A percentile compares a stretch with the other conserved stretches of the same genome.
Conservation (phyloP, 2,888 invertebrate species). For the Lottia scabra region DNA sequence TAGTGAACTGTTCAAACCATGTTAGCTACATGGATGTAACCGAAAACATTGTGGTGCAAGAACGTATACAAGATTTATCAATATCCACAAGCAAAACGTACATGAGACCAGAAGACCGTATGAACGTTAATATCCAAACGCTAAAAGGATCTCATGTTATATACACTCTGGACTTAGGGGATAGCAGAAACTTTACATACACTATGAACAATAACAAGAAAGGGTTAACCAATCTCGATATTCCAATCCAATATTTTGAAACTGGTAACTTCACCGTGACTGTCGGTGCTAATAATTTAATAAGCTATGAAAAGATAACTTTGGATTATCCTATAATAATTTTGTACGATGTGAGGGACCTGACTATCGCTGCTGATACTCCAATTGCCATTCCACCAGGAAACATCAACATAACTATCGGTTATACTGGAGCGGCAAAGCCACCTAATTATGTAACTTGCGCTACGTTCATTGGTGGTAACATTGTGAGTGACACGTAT, state of each 20-base stretch:
- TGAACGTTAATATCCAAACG: constrained; percentile 29
- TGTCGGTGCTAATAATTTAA: constrained; percentile 31
- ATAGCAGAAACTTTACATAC: constrained; percentile 21
- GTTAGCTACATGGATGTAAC: constrained; percentile 30
- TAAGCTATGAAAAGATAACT: constrained; percentile 14
- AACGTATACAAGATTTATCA: constrained; percentile 31
- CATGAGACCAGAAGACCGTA: constrained; percentile 24
- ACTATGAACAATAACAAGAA: constrained; percentile 28
- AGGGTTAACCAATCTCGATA: constrained; percentile 27
- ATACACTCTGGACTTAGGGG: constrained; percentile 28
- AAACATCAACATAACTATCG: constrained; percentile 20
- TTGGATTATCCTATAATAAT: constrained; percentile 26
- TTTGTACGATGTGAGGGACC: constrained; percentile 33
- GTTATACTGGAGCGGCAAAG: constrained; percentile 15
- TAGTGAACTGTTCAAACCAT: constrained; percentile 36
- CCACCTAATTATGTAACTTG: constrained; percentile 37
- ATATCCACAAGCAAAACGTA: constrained; percentile 21
- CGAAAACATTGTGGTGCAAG: constrained; percentile 31
- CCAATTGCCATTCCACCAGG: constrained; percentile 36
- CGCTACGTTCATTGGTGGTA: not conserved
- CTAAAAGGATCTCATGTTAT: constrained; percentile 38
- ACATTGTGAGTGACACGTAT: not conserved
- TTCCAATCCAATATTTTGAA: constrained; percentile 21
- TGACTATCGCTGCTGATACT: constrained; percentile 26
- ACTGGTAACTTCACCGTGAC: constrained; percentile 30